Conservation (phyloP, 2,113 vertebrate genomes). For the Acanthochromis polyacanthus region DNA sequence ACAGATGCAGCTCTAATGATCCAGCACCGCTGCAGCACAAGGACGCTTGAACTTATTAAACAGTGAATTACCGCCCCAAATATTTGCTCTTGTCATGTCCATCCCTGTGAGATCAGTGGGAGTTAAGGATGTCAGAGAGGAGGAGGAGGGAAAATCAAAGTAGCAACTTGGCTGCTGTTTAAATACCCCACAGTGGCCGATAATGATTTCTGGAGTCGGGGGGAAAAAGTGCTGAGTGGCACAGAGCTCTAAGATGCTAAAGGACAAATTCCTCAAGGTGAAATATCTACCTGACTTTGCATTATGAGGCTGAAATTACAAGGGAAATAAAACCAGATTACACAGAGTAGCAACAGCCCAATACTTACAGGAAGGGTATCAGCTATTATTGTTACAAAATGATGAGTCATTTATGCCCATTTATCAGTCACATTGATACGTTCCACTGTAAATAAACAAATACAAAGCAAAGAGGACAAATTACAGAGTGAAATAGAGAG, state of each 20-base stretch:
- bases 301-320: constrained; percentile 62
- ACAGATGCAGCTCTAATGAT: constrained; percentile 22
- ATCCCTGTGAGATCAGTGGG: constrained; percentile 44
- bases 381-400: neutral
- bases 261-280: constrained; percentile 83
- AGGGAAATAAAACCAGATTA: constrained; percentile 32
- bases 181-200: constrained; percentile 78
- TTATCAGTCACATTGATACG: neutral
- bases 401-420: constrained; percentile 11
- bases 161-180: constrained; percentile 72
- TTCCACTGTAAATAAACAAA: neutral
- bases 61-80: constrained; percentile 18
- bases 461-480: too few relatives aligned
- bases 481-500: too few relatives aligned
- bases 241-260: constrained; percentile 73
- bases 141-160: constrained; percentile 75
- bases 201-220: constrained; percentile 80
- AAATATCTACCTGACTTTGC: constrained; percentile 76
- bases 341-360: neutral
- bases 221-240: constrained; percentile 80
- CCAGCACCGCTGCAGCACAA: neutral
- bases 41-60: neutral
- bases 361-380: constrained; percentile 8
- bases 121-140: constrained; percentile 56
- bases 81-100: constrained; percentile 36